Evolutionary conservation across 2,113 vertebrate species (phyloP).

Genomic region (Corythaixoides concolor): DNA sequence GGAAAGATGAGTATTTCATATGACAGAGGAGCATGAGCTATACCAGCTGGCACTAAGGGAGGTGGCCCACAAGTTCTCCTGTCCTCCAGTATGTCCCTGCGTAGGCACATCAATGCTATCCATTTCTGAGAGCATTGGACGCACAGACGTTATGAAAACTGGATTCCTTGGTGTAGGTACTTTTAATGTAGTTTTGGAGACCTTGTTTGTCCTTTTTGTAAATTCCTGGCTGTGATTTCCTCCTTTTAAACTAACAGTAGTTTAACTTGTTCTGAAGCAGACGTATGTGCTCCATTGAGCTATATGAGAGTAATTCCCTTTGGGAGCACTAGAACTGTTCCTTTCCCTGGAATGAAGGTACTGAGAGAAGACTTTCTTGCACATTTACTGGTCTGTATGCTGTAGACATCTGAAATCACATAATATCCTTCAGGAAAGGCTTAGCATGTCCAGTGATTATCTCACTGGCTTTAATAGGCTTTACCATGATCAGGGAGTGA

Average conservation of each 20-base stretch:
- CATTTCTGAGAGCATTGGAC: background rate
- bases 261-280: background rate
- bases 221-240: background rate
- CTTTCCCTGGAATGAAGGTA: background rate
- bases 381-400: background rate
- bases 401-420: background rate
- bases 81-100: background rate
- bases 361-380: background rate
- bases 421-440: background rate
- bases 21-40: background rate
- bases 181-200: background rate
- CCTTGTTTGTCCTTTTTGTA: background rate
- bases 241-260: background rate
- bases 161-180: background rate
- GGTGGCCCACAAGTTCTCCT: background rate
- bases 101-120: background rate
- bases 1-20: background rate
- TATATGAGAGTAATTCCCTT: background rate
- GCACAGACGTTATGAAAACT: background rate
- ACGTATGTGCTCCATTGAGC: background rate
- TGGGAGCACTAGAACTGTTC: background rate
- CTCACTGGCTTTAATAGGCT: background rate
- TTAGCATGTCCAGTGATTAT: background rate
- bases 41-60: background rate
- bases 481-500: background rate